Conservation (phyloP, 2,888 invertebrate genomes). For the Agrochola macilenta region DNA sequence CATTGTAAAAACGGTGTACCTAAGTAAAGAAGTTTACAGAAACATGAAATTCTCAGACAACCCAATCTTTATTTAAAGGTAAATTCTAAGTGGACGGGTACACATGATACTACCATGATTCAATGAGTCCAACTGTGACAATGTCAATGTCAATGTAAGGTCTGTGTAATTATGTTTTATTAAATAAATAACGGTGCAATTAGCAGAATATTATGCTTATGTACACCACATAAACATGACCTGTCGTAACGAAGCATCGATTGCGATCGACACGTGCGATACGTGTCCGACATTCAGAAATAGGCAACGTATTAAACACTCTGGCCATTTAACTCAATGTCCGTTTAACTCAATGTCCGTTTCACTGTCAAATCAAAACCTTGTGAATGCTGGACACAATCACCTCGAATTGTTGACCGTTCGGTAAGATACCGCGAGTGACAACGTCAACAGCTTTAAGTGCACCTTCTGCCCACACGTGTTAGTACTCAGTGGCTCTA, state of each 20-base stretch:
- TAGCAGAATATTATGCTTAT: slow-evolving; percentile 15
- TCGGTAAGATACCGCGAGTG: background rate
- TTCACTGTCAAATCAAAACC: slow-evolving; percentile 4
- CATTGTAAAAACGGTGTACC: background rate
- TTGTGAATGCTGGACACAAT: slow-evolving; percentile 1
- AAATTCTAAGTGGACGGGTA: background rate
- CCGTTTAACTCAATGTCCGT: background rate
- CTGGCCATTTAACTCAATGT: background rate
- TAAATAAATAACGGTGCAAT: slow-evolving; percentile 34
- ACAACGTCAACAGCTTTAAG: background rate
- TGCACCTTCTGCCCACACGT: background rate
- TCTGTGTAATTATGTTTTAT: slow-evolving; percentile 27
- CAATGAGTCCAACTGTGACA: background rate
- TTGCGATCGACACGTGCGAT: background rate
- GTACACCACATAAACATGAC: slow-evolving; percentile 32
- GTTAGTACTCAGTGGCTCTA: too few relatives aligned
- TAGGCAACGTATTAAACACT: slow-evolving; percentile 3
- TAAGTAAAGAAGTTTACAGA: background rate
- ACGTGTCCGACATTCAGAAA: slow-evolving; percentile 3
- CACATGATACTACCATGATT: background rate
- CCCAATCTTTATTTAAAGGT: background rate
- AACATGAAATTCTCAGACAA: background rate
- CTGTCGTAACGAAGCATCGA: slow-evolving; percentile 25
- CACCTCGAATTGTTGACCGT: background rate
- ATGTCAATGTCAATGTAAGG: slow-evolving; percentile 51